Base-by-base conservation (phyloP, 2,888 invertebrate genomes). In the Eucera pruinosa region DNA sequence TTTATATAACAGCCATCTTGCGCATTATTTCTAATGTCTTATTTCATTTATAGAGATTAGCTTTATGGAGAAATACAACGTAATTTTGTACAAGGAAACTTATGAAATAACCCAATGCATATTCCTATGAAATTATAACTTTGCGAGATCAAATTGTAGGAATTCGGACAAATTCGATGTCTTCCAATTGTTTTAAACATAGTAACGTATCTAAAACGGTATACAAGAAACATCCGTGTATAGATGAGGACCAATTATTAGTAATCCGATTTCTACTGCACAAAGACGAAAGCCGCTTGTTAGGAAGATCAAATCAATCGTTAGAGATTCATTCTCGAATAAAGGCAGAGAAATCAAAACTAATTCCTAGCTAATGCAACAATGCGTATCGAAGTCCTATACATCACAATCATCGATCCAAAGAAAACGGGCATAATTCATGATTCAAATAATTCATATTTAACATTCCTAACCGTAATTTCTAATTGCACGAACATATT, bases 271-370 rank as follows among this genome's bases (percentile, higher is more conserved):
- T 52, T 45, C 7, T 33, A 11, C 4, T n/a, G 18, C 9, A 43
- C 62, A 74, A 58, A 62, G 55, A 41, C 50, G 18, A 33, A 62
- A 52, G 41, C 57, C n/a, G 76, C 52, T 74, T 23, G 47, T 77
- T 67, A 74, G 62, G 20, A 33, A 67, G 67, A 52, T 62, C 74
- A 67, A 65, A 43, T 39, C 39, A 57, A 57, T 74, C 45, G 60
- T 55, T 48, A 33, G 30, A 36, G 57, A 74, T 30, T 57, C 58
- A n/a, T 52, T 30, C 57, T 43, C n/a, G 36, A 41, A 58, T 47
- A 58, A n/a, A n/a, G n/a, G n/a, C 15, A 20, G 45, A 39, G 52
- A 45, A 71, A 58, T 74, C 50, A 20, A 20, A 36, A 25, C 15
- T 45, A 62, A 57, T 74, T n/a, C 30, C 25, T 45, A 20, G 11